These are phyloP conservation scores for Heliconius nattereri DNA, from an alignment of 1,140 invertebrate genomes.

Conservation along the genomic window DNA sequence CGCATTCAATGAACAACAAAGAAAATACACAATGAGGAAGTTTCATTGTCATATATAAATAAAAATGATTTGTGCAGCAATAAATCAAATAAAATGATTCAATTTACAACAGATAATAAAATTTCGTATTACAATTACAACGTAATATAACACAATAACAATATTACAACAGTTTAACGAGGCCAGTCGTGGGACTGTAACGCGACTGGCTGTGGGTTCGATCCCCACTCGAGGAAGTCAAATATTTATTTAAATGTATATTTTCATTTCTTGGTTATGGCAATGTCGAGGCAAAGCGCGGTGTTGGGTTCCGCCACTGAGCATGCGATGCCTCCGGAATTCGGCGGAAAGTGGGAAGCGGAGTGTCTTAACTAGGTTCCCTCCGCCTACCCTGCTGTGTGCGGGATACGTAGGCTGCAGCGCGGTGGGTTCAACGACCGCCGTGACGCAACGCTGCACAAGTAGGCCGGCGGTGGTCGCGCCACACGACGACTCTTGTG, in stretches of 20 bases:
- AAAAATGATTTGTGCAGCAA: background rate
- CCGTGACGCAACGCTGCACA: conserved; percentile 28
- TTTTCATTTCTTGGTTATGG: too few species aligned
- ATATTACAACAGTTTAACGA: background rate
- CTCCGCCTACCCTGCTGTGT: too few species aligned
- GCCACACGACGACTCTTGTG: background rate
- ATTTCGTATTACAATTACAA: background rate
- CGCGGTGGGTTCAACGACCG: conserved; percentile 24
- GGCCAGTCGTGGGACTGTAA: too few species aligned
- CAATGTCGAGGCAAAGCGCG: too few species aligned
- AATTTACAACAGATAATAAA: background rate
- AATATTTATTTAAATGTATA: too few species aligned
- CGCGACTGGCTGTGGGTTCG: too few species aligned
- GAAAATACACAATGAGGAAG: background rate
- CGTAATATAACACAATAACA: background rate
- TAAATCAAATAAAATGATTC: background rate
- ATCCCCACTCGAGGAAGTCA: too few species aligned
- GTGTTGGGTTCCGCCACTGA: too few species aligned
- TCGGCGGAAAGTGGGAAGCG: too few species aligned
- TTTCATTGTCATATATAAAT: background rate
- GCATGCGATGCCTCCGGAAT: too few species aligned
- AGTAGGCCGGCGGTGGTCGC: conserved; percentile 11
- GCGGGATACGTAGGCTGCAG: background rate
- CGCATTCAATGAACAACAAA: background rate
- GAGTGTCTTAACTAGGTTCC: too few species aligned